Percentiles rank a stretch among this genome's conserved stretches.
phyloP scores from a whole-genome alignment of 2,888 invertebrate genomes.

The Apodemia mormo region DNA sequence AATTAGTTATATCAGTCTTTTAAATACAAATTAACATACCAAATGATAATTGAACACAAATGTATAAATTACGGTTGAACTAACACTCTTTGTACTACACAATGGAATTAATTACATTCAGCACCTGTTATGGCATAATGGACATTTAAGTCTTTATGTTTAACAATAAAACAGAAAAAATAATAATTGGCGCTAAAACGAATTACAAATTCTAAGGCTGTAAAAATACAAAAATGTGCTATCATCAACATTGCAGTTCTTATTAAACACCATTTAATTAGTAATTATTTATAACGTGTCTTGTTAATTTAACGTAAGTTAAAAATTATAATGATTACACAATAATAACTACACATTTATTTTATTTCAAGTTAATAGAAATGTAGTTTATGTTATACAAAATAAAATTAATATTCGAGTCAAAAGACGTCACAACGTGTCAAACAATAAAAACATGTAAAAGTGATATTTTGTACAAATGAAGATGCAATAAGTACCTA shows the following conservation, averaged over 20 bases:
- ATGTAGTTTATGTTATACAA: background rate
- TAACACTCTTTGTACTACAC: slow-evolving; percentile 58
- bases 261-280: slow-evolving; percentile 10
- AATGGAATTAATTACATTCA: slow-evolving; percentile 55
- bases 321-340: slow-evolving; percentile 7
- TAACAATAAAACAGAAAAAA: slow-evolving; percentile 6
- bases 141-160: slow-evolving; percentile 3
- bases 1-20: slow-evolving; percentile 69
- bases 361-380: background rate
- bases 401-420: slow-evolving; percentile 15
- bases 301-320: background rate
- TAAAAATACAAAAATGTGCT: slow-evolving; percentile 18
- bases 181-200: slow-evolving; percentile 4
- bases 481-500: background rate
- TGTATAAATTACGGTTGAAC: slow-evolving; percentile 40
- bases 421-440: slow-evolving; percentile 10
- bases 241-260: slow-evolving; percentile 7
- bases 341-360: background rate
- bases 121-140: slow-evolving; percentile 52
- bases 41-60: slow-evolving; percentile 44
- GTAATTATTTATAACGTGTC: slow-evolving; percentile 1
- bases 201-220: slow-evolving; percentile 16
- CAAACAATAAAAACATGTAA: slow-evolving; percentile 6
- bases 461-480: slow-evolving; percentile 14
- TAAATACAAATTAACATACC: slow-evolving; percentile 42